Evolutionary conservation across 2,113 vertebrate species (phyloP), one percentile per base, ranked within the genome.

Genomic region (Nycticorax nycticorax): DNA sequence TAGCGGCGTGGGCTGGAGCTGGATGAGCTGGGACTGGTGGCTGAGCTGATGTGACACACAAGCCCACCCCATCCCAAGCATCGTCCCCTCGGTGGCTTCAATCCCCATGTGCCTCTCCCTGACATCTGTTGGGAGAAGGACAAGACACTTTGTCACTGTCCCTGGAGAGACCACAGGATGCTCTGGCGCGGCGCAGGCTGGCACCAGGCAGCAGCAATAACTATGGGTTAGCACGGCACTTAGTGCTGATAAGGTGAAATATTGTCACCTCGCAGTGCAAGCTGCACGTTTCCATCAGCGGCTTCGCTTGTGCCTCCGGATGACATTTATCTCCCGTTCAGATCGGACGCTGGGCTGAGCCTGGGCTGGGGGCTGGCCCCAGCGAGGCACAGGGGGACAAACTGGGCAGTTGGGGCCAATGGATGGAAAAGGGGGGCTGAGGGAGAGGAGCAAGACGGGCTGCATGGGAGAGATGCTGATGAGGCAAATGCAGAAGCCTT

Each of bases 81-180:
- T 35, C 35, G 26, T 6, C 21, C n/a, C 7, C 52, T 67, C 0
- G 1, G 56, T 45, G 50, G 27, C 56, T 75, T 73, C 48, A 12
- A 14, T 32, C 68, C 18, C 1, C 1, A 0, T 19, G 24, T 55
- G 19, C 35, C 13, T 76, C 45, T 87, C 47, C 22, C 47, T 63
- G 50, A 32, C 9, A 19, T 16, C 4, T 71, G 55, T 0, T 0
- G 3, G 41, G 62, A 41, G 62, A 63, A 79, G 71, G 82, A 69
- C 24, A 13, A 27, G 67, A 7, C 20, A 3, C n/a, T 77, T 79
- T n/a, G 59, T 92, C 92, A 55, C 72, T 68, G 45, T 85, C 63
- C 50, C 62, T 0, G 0, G 52, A n/a, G 37, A 66, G 50, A 50
- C 62, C 2, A 0, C 0, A 3, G 66, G 71, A 2, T 66, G 59